Percentiles rank a stretch among this genome's conserved stretches.
phyloP scores from a whole-genome alignment of 2,113 vertebrate genomes.

The Emydocephalus ijimae region DNA sequence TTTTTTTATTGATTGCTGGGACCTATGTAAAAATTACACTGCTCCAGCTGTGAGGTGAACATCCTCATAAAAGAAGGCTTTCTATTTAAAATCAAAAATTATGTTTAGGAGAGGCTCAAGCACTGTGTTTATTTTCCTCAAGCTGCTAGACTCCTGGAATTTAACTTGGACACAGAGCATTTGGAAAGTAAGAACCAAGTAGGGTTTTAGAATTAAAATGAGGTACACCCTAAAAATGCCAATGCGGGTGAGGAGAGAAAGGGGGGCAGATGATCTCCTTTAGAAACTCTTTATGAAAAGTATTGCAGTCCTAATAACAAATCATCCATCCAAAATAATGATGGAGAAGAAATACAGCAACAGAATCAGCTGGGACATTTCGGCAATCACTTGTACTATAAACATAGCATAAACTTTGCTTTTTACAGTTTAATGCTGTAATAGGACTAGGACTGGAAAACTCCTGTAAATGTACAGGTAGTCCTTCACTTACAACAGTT shows the following conservation, averaged over 20 bases:
- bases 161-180: conserved; percentile 48
- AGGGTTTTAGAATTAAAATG: conserved; percentile 42
- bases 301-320: conserved; percentile 45
- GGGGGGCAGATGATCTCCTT: conserved; percentile 11
- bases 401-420: conserved; percentile 26
- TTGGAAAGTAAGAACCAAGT: conserved; percentile 32
- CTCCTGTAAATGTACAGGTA: neutral
- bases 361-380: conserved; percentile 18
- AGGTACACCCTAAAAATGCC: neutral
- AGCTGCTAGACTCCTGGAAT: conserved; percentile 53
- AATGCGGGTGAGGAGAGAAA: conserved; percentile 1
- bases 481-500: neutral
- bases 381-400: conserved; percentile 21
- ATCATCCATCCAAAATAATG: conserved; percentile 50
- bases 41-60: conserved; percentile 76
- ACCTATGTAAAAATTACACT: conserved; percentile 82
- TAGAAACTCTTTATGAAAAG: conserved; percentile 46
- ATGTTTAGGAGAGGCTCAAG: conserved; percentile 63
- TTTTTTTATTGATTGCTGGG: conserved; percentile 84
- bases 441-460: conserved; percentile 5
- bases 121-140: conserved; percentile 56
- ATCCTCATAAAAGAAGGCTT: conserved; percentile 77
- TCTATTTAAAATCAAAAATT: conserved; percentile 79
- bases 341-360: conserved; percentile 34
- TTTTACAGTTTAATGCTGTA: conserved; percentile 31